Evolutionary conservation across 2,888 invertebrate species (phyloP).

Genomic region (Lissonota sp.): DNA sequence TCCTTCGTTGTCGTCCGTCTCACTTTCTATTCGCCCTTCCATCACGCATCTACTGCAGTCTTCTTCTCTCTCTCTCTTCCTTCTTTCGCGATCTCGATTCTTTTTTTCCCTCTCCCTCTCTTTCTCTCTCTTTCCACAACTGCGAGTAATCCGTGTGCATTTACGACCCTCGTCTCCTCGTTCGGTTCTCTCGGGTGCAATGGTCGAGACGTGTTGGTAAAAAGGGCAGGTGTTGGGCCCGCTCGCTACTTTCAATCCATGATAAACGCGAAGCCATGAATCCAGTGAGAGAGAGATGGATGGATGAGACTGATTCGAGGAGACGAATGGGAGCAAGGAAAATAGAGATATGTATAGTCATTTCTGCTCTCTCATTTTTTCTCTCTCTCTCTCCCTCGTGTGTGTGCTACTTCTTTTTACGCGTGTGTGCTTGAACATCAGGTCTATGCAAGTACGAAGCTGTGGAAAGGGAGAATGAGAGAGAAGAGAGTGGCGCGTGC

Average conservation of each 20-base stretch:
- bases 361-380: constrained; percentile 65
- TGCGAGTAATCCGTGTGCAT: constrained; percentile 78
- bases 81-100: constrained; percentile 46
- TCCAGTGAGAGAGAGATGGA: constrained; percentile 50
- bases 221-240: constrained; percentile 65
- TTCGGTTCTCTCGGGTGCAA: constrained; percentile 56
- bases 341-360: constrained; percentile 53
- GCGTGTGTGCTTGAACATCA: constrained; percentile 31
- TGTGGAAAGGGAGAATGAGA: constrained; percentile 27
- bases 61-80: constrained; percentile 55
- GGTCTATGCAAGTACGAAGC: constrained; percentile 57
- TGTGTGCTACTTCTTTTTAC: not conserved
- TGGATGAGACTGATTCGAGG: constrained; percentile 46
- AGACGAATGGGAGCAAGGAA: constrained; percentile 48
- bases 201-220: constrained; percentile 56
- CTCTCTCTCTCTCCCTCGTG: constrained; percentile 20
- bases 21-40: constrained; percentile 20
- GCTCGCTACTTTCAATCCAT: constrained; percentile 57
- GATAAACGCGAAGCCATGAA: constrained; percentile 45
- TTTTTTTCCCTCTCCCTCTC: constrained; percentile 63
- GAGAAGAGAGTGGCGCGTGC: constrained; percentile 51
- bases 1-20: constrained; percentile 34
- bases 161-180: constrained; percentile 77
- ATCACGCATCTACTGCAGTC: constrained; percentile 61
- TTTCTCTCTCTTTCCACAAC: constrained; percentile 65